Percentiles rank a stretch among this genome's conserved stretches.
Conservation (phyloP, 37 sponge, comb jelly and placozoan genomes). For the Sycon ciliatum region DNA sequence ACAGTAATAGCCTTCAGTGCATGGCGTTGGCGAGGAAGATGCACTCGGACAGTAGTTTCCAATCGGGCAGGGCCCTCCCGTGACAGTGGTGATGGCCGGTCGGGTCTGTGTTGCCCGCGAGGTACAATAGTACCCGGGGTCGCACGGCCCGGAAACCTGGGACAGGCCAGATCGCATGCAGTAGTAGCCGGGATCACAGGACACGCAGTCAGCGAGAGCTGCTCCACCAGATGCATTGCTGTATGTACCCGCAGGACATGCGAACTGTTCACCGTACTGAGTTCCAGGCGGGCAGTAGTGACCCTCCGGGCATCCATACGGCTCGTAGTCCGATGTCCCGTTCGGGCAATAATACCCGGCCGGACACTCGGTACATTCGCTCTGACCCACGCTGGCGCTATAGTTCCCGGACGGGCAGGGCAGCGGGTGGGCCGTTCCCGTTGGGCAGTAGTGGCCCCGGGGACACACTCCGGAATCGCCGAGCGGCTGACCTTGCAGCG, state of each 20-base stretch:
- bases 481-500: constrained; percentile 1
- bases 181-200: background rate
- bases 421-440: constrained; percentile 12
- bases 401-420: constrained; percentile 18
- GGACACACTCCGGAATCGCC: constrained; percentile 20
- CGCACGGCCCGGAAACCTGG: background rate
- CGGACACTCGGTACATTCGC: constrained; percentile 10
- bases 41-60: constrained; percentile 27
- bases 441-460: constrained; percentile 6
- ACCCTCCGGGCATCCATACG: constrained; percentile 12
- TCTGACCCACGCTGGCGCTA: background rate
- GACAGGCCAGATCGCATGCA: background rate
- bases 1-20: constrained; percentile 21
- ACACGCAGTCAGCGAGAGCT: background rate
- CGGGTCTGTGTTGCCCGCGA: no score
- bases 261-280: background rate
- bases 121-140: constrained; percentile 10
- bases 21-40: background rate
- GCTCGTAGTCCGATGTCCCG: constrained; percentile 9
- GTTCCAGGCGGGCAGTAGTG: constrained; percentile 22
- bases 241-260: constrained; percentile 28
- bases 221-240: background rate
- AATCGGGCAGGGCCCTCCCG: constrained; percentile 12
- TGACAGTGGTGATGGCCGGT: no score
- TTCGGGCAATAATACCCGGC: constrained; percentile 13